Conservation (phyloP, 2,888 invertebrate species). For the Philopedon plagiatum region DNA sequence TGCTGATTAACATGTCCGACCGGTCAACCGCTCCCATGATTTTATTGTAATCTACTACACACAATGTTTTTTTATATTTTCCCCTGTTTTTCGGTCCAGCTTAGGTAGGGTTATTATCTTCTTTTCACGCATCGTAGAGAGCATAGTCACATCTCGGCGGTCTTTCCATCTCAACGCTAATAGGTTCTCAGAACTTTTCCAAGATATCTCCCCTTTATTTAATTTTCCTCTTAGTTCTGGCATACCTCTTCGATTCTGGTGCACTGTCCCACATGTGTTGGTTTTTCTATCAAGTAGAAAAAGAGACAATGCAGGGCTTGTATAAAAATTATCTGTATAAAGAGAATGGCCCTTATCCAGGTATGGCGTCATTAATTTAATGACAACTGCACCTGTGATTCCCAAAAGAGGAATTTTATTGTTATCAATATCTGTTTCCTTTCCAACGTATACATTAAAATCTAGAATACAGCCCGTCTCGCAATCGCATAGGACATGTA, state of each 20-base stretch:
- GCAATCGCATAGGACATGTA: constrained; percentile 53
- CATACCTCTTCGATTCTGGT: constrained; percentile 39
- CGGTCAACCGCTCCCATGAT: constrained; percentile 39
- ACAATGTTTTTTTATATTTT: constrained; percentile 51
- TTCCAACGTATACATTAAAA: constrained; percentile 54
- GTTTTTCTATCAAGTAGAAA: constrained; percentile 47
- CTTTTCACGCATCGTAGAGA: constrained; percentile 55
- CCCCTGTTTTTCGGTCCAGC: constrained; percentile 45
- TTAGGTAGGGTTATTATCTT: constrained; percentile 54
- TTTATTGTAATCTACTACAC: constrained; percentile 42
- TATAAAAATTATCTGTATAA: constrained; percentile 41
- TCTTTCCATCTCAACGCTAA: constrained; percentile 62
- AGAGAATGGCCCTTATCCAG: constrained; percentile 39
- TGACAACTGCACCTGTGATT: constrained; percentile 3
- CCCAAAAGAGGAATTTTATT: constrained; percentile 1
- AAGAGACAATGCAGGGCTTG: constrained; percentile 40
- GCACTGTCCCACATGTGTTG: constrained; percentile 24
- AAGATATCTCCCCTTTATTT: constrained; percentile 46
- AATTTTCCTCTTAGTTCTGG: constrained; percentile 46
- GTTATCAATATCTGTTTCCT: constrained; percentile 13
- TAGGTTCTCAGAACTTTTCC: constrained; percentile 35
- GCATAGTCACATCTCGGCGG: constrained; percentile 58
- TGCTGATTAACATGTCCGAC: constrained; percentile 54
- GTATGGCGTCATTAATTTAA: constrained; percentile 44
- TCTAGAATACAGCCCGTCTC: constrained; percentile 55